Evolutionary conservation across 2,113 vertebrate species (phyloP), one percentile per base, ranked within the genome.

Genomic region (Pongo abelii): DNA sequence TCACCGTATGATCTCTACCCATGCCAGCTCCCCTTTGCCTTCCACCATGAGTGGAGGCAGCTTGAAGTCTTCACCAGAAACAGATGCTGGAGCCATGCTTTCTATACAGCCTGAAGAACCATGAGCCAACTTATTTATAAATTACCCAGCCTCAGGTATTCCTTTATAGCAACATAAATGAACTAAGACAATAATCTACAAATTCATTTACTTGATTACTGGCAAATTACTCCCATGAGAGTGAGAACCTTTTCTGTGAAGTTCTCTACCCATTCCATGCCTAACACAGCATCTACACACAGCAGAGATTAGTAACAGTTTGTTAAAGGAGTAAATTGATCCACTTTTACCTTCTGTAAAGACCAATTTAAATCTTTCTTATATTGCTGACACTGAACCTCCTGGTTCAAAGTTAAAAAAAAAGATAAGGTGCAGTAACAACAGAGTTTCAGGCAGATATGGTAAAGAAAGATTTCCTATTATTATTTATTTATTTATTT

Each of bases 301-400:
- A 32, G 3, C 16, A 81, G 27, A 77, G 30, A 85, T 61, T 23
- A 90, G 16, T 86, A 40, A 79, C 11, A 43, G 3, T 79, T 86
- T 59, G n/a, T 64, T 89, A 77, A 86, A 93, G 13, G 52, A 70
- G 86, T 72, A 86, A 61, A 18, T 25, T 89, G 38, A 89, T 79
- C 27, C 6, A 64, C 32, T 93, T 91, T 75, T 91, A 16, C 11
- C 52, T 61, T 79, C 55, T 85, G 11, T 77, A 88, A 91, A 91
- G 32, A 91, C 35, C 78, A 81, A 27, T 10, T 89, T 75, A 94
- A 93, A 88, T 84, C 25, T 13, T 93, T 94, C 74, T 88, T 52
- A 59, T 59, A 3, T 5, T 72, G 57, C 55, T 93, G 48, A n/a
- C n/a, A 38, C 20, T 48, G 30, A 85, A 85, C 38, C 20, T 59